phyloP scores from a whole-genome alignment of 2,797 vertebrate genomes.

The Lepilemur septentrionalis region DNA sequence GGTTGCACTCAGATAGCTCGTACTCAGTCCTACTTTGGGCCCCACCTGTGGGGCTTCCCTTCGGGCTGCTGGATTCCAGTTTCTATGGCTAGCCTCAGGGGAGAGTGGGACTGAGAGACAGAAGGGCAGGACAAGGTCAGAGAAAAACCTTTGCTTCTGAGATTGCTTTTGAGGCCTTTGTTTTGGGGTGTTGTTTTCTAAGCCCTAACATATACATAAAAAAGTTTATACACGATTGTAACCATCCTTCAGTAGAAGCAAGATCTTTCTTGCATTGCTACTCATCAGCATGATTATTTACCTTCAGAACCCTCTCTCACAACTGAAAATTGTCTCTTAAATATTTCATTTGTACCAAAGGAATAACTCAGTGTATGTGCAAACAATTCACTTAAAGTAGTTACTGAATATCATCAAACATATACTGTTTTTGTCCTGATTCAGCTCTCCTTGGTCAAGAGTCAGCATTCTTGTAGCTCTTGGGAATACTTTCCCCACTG shows the following conservation, averaged over 20 bases:
- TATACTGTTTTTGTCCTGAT: neutral
- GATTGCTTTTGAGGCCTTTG: no score
- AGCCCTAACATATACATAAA: neutral
- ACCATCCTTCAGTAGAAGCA: neutral
- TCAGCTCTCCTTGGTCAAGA: neutral
- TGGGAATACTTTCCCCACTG: neutral
- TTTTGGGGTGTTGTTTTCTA: no score
- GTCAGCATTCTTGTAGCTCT: neutral
- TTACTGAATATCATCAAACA: neutral
- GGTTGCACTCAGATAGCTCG: constrained; percentile 58
- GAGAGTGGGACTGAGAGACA: no score
- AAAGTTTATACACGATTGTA: neutral
- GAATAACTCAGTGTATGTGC: neutral
- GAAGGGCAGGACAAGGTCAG: no score
- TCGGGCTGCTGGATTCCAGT: neutral
- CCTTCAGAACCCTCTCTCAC: neutral
- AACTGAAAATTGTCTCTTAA: neutral
- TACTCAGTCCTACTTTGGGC: neutral
- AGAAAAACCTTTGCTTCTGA: neutral
- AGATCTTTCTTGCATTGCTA: neutral
- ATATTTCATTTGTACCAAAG: neutral
- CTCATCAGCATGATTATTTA: neutral
- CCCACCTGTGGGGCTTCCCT: constrained; percentile 63
- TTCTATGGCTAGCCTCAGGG: no score
- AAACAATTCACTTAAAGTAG: neutral